These are phyloP conservation scores for Trichomalopsis sarcophagae DNA, from an alignment of 1,140 invertebrate genomes.

Conservation along the genomic window DNA sequence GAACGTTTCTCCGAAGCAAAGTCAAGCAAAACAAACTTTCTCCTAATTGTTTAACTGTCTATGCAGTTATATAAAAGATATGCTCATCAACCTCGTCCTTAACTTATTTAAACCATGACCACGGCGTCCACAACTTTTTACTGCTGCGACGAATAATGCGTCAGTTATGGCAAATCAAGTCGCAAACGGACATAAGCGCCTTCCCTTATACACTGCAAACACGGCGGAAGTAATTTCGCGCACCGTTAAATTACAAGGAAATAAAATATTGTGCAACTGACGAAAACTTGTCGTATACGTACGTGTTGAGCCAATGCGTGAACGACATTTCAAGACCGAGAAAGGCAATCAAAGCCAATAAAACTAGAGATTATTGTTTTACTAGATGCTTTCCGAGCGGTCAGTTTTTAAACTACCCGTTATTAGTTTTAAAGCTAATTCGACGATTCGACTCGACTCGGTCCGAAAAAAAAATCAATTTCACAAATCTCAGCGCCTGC, in stretches of 20 bases:
- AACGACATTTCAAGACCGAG: too few relatives aligned
- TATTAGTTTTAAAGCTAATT: not conserved
- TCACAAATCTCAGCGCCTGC: not conserved
- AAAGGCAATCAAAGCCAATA: too few relatives aligned
- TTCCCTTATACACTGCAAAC: not conserved
- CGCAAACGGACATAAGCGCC: not conserved
- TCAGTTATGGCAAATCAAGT: conserved; percentile 14
- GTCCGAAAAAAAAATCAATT: not conserved
- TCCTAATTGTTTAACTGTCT: conserved; percentile 35
- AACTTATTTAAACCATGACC: too few relatives aligned
- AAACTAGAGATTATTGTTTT: not conserved
- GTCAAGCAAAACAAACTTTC: conserved; percentile 35
- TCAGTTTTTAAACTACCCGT: not conserved
- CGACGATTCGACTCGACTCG: too few relatives aligned
- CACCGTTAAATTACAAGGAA: conserved; percentile 32
- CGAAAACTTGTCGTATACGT: conserved; percentile 9
- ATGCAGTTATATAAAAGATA: not conserved
- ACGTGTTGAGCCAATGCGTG: too few relatives aligned
- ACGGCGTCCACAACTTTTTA: too few relatives aligned
- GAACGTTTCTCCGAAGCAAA: too few relatives aligned
- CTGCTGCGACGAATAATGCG: not conserved
- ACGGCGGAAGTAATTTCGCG: conserved; percentile 43
- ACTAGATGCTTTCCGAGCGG: not conserved
- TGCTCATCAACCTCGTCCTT: too few relatives aligned
- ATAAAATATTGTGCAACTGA: conserved; percentile 24